These are phyloP conservation scores for Eucera pruinosa DNA, from an alignment of 2,888 invertebrate genomes.

Conservation along the genomic window DNA sequence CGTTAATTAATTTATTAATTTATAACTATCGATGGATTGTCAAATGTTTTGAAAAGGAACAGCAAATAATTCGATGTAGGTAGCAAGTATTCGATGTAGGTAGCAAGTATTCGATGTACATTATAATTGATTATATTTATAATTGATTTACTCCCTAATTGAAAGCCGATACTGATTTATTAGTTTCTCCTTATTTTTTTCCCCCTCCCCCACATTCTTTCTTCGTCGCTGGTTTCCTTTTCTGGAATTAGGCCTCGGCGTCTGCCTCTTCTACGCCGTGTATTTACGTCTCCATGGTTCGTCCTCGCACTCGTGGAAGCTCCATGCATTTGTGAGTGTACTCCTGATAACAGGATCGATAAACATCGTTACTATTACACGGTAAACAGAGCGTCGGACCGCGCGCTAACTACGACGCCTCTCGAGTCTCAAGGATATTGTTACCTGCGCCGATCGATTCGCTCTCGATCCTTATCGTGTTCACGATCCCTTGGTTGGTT, in stretches of 20 bases:
- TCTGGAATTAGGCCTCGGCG: conserved; percentile 57
- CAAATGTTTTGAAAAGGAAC: too few species aligned
- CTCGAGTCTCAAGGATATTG: conserved; percentile 77
- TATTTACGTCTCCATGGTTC: conserved; percentile 66
- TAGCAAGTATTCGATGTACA: too few species aligned
- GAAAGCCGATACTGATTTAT: too few species aligned
- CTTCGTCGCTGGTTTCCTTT: not conserved
- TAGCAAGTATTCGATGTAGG: too few species aligned
- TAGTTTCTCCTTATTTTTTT: too few species aligned
- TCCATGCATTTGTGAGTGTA: conserved; percentile 63
- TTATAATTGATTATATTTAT: too few species aligned
- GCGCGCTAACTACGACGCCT: conserved; percentile 73
- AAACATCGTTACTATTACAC: conserved; percentile 81
- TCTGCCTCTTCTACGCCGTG: conserved; percentile 19
- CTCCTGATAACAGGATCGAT: conserved; percentile 81
- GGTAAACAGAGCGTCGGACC: conserved; percentile 74
- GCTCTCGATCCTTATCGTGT: conserved; percentile 60
- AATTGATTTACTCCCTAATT: too few species aligned
- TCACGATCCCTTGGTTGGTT: conserved; percentile 7
- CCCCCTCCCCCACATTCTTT: not conserved
- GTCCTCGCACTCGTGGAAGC: conserved; percentile 59
- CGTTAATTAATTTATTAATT: too few species aligned
- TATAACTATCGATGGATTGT: too few species aligned
- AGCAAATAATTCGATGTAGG: too few species aligned
- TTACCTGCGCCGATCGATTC: conserved; percentile 67